These are phyloP conservation scores for Pyrrhosoma nymphula DNA, from an alignment of 2,888 invertebrate genomes.

Conservation along the genomic window DNA sequence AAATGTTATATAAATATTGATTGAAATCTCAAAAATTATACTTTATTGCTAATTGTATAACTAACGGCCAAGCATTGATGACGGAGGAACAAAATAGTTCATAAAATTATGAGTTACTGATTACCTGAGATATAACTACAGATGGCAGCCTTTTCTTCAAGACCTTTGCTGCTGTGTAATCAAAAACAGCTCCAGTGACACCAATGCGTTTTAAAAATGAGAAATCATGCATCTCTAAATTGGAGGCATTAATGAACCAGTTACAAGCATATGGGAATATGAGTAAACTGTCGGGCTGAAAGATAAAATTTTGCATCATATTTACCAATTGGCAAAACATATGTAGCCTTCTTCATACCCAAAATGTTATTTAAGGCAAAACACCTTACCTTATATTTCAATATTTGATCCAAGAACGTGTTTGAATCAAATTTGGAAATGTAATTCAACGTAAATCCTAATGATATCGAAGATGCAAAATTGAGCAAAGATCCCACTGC, in stretches of 20 bases:
- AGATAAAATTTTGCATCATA: background rate
- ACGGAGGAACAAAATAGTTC: background rate
- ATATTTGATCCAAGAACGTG: constrained; percentile 32
- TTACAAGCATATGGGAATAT: constrained; percentile 57
- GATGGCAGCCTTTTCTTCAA: constrained; percentile 3
- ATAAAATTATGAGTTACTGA: too few species aligned
- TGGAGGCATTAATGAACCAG: constrained; percentile 24
- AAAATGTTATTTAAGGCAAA: too few species aligned
- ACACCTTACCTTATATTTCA: constrained; percentile 51
- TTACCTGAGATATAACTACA: constrained; percentile 23
- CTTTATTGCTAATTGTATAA: too few species aligned
- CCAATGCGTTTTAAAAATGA: constrained; percentile 22
- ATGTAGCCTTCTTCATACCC: too few species aligned
- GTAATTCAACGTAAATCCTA: background rate
- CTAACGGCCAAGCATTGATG: background rate
- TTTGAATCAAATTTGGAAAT: constrained; percentile 44
- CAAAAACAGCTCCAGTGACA: constrained; percentile 47
- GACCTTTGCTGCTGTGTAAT: background rate
- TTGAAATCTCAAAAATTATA: too few species aligned
- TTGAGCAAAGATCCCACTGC: background rate
- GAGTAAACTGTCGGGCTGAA: constrained; percentile 10
- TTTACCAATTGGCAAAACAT: background rate
- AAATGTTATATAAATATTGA: too few species aligned
- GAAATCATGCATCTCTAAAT: constrained; percentile 44
- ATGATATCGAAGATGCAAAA: background rate